These are phyloP conservation scores for Diarsia dahlii DNA, from an alignment of 2,888 invertebrate genomes.

Conservation along the genomic window DNA sequence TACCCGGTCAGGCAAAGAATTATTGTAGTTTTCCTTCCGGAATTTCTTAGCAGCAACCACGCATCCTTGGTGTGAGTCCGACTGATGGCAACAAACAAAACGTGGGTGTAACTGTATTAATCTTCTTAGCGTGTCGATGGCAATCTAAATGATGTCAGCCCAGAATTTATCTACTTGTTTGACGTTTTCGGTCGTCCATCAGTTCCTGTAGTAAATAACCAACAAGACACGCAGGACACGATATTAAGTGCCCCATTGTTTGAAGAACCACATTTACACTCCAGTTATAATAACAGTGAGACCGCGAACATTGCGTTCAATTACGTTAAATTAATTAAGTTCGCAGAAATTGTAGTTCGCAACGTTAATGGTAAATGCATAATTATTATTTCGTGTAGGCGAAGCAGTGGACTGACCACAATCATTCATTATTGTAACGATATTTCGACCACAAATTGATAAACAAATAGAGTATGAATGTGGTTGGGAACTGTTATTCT, in stretches of 20 bases:
- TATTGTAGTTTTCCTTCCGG: background rate
- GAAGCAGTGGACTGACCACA: conserved; percentile 25
- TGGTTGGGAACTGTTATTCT: conserved; percentile 6
- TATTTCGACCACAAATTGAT: conserved; percentile 45
- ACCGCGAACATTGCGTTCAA: conserved; percentile 8
- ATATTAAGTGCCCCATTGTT: too few species aligned
- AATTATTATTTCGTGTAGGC: conserved; percentile 19
- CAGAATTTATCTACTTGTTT: too few species aligned
- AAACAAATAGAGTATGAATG: conserved; percentile 28
- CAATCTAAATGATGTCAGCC: too few species aligned
- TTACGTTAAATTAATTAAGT: conserved; percentile 22
- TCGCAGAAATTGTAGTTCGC: background rate
- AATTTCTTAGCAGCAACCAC: background rate
- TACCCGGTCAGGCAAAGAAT: background rate
- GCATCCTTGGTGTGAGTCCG: background rate
- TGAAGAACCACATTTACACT: too few species aligned
- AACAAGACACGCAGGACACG: too few species aligned
- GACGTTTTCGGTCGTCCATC: too few species aligned
- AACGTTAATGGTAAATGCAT: conserved; percentile 6
- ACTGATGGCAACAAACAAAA: background rate
- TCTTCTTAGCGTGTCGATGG: too few species aligned
- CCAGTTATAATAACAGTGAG: background rate
- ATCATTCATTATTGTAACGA: conserved; percentile 10
- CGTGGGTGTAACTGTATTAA: background rate
- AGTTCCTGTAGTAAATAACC: too few species aligned